Evolutionary conservation across 2,888 invertebrate species (phyloP).

Genomic region (Cenopis cana): DNA sequence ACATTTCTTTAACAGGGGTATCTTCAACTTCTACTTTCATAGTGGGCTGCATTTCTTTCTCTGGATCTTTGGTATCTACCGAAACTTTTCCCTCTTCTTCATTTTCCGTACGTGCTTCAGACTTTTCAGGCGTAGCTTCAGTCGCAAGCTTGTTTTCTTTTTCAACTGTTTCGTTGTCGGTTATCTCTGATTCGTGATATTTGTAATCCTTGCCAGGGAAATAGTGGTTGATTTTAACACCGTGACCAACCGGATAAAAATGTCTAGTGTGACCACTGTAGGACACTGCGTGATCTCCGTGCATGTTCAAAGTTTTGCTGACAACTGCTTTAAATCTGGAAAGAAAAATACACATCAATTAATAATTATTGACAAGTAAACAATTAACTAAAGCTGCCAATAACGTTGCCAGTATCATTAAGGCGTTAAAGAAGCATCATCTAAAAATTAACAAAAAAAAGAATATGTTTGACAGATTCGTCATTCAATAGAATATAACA

Average conservation of each 20-base stretch:
- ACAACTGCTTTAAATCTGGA: constrained; percentile 85
- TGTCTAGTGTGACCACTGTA: constrained; percentile 68
- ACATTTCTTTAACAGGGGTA: constrained; percentile 53
- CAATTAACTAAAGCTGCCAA: neutral
- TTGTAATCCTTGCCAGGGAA: constrained; percentile 68
- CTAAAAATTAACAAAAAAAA: no score
- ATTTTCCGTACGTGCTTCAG: constrained; percentile 50
- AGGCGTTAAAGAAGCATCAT: no score
- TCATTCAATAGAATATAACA: neutral
- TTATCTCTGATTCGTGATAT: constrained; percentile 49
- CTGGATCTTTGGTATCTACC: constrained; percentile 46
- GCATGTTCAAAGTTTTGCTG: constrained; percentile 76
- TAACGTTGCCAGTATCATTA: no score
- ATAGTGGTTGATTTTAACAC: constrained; percentile 74
- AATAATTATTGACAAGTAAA: no score
- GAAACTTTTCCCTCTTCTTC: constrained; percentile 53
- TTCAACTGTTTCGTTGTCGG: constrained; percentile 46
- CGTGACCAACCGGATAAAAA: constrained; percentile 68
- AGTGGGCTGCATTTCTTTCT: constrained; percentile 44
- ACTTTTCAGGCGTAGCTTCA: constrained; percentile 49
- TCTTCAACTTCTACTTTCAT: constrained; percentile 53
- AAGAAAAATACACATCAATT: constrained; percentile 28
- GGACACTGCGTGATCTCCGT: constrained; percentile 73
- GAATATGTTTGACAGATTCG: neutral
- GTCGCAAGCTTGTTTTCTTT: constrained; percentile 57